Evolutionary conservation across 1,140 invertebrate genomes (phyloP).

Genomic region (Gonioctena quinquepunctata): DNA sequence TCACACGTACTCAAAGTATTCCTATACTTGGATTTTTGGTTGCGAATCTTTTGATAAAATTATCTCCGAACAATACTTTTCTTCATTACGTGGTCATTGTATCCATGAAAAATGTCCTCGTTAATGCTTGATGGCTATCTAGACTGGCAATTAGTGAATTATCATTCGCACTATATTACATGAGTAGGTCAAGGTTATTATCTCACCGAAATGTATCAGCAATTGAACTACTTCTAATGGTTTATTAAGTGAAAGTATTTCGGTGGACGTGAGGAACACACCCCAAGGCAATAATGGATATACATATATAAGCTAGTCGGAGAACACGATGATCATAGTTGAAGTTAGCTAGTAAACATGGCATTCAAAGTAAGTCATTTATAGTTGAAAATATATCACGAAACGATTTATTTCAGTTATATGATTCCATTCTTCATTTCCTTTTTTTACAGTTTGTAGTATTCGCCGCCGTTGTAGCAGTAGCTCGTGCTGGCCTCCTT

Average conservation of each 20-base stretch:
- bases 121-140: too few relatives aligned
- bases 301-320: background rate
- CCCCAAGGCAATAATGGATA: background rate
- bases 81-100: too few relatives aligned
- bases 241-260: background rate
- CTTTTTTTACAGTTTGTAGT: conserved; percentile 20
- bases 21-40: too few relatives aligned
- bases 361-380: background rate
- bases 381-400: background rate
- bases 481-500: conserved; percentile 15
- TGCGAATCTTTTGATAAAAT: too few relatives aligned
- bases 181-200: background rate
- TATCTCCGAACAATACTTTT: too few relatives aligned
- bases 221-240: background rate
- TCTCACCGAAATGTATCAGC: background rate
- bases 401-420: background rate
- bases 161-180: too few relatives aligned
- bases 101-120: too few relatives aligned
- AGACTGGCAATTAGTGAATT: too few relatives aligned
- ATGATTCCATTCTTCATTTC: background rate
- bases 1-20: too few relatives aligned
- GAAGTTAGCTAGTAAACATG: background rate
- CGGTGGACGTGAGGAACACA: too few relatives aligned
- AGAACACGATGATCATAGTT: background rate
- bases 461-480: conserved; percentile 16